These are phyloP conservation scores for Drosophila navojoa DNA, from an alignment of 1,140 invertebrate species.

Conservation along the genomic window DNA sequence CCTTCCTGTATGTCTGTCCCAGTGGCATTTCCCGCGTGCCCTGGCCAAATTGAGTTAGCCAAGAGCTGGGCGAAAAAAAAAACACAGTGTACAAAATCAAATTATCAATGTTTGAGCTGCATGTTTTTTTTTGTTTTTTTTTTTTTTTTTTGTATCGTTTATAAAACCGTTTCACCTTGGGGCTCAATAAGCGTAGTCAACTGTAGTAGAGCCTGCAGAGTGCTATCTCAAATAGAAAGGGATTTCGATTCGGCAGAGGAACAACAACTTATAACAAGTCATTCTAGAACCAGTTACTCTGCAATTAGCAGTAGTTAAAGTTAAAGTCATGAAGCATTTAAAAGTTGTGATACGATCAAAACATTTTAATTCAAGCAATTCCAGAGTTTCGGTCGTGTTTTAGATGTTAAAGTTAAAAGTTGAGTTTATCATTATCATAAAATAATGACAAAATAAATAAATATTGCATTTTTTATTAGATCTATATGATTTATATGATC, in stretches of 20 bases:
- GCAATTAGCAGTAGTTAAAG: slow-evolving; percentile 1
- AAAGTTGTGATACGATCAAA: no score
- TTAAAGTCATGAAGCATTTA: no score
- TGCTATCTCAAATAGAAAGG: not conserved
- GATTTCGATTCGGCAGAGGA: not conserved
- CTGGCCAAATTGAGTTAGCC: slow-evolving; percentile 53
- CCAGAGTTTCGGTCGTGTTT: no score
- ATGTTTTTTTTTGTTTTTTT: slow-evolving; percentile 8
- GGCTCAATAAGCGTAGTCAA: not conserved
- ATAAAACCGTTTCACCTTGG: slow-evolving; percentile 14
- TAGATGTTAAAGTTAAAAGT: no score
- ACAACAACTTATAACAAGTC: not conserved
- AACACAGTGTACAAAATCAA: slow-evolving; percentile 49
- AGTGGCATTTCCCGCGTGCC: slow-evolving; percentile 27
- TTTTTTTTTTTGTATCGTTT: slow-evolving; percentile 2
- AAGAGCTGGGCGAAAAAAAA: slow-evolving; percentile 16
- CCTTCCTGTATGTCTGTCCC: not conserved
- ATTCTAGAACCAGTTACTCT: not conserved
- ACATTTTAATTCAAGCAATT: no score
- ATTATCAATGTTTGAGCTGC: slow-evolving; percentile 46
- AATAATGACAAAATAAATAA: no score
- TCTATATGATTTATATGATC: no score
- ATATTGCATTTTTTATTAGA: no score
- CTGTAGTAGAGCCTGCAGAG: not conserved
- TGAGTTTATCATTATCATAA: no score